Evolutionary conservation across 1,140 invertebrate genomes (phyloP).

Genomic region (Pemphigus obesinymphae): DNA sequence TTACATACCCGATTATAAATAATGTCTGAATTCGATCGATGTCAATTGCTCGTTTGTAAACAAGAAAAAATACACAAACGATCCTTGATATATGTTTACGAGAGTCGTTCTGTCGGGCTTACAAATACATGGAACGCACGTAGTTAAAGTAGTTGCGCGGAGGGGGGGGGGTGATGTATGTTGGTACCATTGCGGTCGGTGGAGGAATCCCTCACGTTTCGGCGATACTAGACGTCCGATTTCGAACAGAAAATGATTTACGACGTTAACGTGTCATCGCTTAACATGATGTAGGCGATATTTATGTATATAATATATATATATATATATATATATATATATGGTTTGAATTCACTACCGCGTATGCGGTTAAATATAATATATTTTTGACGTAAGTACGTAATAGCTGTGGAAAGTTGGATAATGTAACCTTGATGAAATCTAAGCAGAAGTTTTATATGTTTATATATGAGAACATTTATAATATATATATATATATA

Average conservation of each 20-base stretch:
- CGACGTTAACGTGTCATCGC: constrained; percentile 11
- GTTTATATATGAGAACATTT: too few relatives aligned
- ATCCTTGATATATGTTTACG: neutral
- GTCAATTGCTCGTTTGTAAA: neutral
- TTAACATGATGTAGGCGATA: neutral
- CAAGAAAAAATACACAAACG: neutral
- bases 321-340: neutral
- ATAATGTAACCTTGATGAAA: neutral
- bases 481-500: too few relatives aligned
- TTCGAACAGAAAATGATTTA: constrained; percentile 23
- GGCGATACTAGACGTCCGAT: constrained; percentile 2
- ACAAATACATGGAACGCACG: neutral
- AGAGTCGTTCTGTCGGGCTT: neutral
- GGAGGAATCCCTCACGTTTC: neutral
- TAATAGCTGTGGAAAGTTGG: too few relatives aligned
- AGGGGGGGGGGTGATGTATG: neutral
- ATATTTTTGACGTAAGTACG: neutral
- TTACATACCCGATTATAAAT: too few relatives aligned
- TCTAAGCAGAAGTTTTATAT: too few relatives aligned
- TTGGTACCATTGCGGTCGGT: neutral
- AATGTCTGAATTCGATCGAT: too few relatives aligned
- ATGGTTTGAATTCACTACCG: neutral
- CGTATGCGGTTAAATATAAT: too few relatives aligned
- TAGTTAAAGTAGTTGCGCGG: neutral
- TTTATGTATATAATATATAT: neutral